Conservation (phyloP, 1,140 invertebrate genomes). For the Telenomus remus region DNA sequence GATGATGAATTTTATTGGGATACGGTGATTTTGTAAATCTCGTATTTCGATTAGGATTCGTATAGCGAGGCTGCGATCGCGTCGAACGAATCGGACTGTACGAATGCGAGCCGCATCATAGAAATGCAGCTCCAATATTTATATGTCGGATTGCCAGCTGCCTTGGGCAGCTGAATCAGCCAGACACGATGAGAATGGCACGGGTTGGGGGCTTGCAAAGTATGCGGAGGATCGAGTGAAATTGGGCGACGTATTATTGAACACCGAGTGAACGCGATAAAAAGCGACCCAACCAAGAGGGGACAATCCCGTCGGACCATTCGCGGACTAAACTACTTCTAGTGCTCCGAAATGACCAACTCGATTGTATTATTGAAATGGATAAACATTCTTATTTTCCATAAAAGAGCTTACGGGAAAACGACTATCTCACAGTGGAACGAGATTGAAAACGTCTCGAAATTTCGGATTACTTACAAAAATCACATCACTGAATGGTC, state of each 20-base stretch:
- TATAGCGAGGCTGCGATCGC: slow-evolving; percentile 28
- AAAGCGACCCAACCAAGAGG: slow-evolving; percentile 41
- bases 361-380: slow-evolving; percentile 44
- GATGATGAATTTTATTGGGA: slow-evolving; percentile 41
- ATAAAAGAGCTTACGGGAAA: no score
- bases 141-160: slow-evolving; percentile 69
- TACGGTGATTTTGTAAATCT: slow-evolving; percentile 48
- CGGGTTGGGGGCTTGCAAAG: slow-evolving; percentile 58
- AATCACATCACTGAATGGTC: slow-evolving; percentile 16
- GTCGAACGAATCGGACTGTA: slow-evolving; percentile 49
- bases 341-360: slow-evolving; percentile 31
- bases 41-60: slow-evolving; percentile 45
- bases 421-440: no score
- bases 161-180: slow-evolving; percentile 54
- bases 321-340: slow-evolving; percentile 54
- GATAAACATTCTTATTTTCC: slow-evolving; percentile 30
- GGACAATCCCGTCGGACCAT: slow-evolving; percentile 50
- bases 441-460: neutral
- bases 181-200: slow-evolving; percentile 52
- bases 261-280: slow-evolving; percentile 53
- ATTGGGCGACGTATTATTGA: slow-evolving; percentile 68
- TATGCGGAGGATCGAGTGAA: slow-evolving; percentile 64
- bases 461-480: slow-evolving; percentile 27
- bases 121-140: slow-evolving; percentile 69
- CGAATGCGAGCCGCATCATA: slow-evolving; percentile 60